Percentiles rank a stretch among this genome's conserved stretches.
These are phyloP conservation scores for Guaruba guarouba DNA, from an alignment of 2,113 vertebrate genomes.

Conservation along the genomic window DNA sequence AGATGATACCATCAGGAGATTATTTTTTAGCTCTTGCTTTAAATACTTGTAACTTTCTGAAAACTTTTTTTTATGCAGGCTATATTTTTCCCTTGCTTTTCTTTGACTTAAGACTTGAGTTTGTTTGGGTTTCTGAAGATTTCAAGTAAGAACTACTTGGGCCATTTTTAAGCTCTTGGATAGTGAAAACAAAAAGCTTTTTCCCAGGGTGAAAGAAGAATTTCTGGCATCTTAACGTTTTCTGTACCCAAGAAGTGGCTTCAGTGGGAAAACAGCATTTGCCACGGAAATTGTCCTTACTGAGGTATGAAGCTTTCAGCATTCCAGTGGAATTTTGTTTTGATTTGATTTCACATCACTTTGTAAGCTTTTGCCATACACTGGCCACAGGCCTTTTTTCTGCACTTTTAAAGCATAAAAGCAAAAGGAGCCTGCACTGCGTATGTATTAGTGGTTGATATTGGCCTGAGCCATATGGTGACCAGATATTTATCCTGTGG, in stretches of 20 bases:
- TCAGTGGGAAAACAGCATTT: slow-evolving; percentile 28
- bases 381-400: background rate
- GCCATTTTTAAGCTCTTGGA: slow-evolving; percentile 7
- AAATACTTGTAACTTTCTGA: background rate
- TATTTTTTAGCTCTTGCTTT: background rate
- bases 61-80: background rate
- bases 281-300: background rate
- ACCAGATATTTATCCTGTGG: background rate
- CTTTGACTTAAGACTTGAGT: background rate
- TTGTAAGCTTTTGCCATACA: background rate
- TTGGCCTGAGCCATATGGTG: background rate
- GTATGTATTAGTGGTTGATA: background rate
- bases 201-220: slow-evolving; percentile 46
- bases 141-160: background rate
- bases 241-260: slow-evolving; percentile 18
- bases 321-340: slow-evolving; percentile 35
- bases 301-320: slow-evolving; percentile 10
- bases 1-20: background rate
- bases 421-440: background rate
- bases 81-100: background rate
- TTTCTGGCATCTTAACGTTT: slow-evolving; percentile 44
- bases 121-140: background rate
- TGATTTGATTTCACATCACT: slow-evolving; percentile 21
- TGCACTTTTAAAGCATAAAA: background rate
- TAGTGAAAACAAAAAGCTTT: slow-evolving; percentile 32